Base-by-base conservation (phyloP, 2,113 vertebrate genomes). In the Vimba vimba region DNA sequence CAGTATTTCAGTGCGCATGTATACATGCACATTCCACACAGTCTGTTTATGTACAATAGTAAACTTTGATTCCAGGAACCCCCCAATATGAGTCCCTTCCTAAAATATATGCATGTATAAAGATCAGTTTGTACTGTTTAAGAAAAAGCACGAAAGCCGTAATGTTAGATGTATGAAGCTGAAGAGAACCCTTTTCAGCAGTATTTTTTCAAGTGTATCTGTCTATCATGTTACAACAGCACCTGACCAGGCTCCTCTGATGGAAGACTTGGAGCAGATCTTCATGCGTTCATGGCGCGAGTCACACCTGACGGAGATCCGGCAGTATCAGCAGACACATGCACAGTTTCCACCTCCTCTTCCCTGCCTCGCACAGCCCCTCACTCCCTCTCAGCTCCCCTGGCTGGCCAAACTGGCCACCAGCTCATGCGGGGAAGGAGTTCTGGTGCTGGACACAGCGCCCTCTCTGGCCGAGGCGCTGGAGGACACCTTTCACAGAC, bases 241-340 rank as follows among this genome's bases (percentile, higher is more conserved):
- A 12, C 94, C 97, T 0, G 97, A 99, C 91, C 97, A 99, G 92
- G 96, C 97, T 25, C 98, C 98, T 7, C 91, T 98, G 88, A 97
- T 99, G 88, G 97, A 99, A 87, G 98, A 99, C 89, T 91, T 99
- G 93, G 98, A 99, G 90, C 98, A 98, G 90, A 98, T 99, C 89
- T 97, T 99, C 91, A 97, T 97, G 96, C 96, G 97, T 77, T 99
- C 97, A 0, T 99, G 98, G 98, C 94, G 97, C 0, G 97, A 99
- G 74, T 97, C 97, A 0, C 97, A 99, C 90, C 95, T 98, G 59
- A 96, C 95, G 0, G 97, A 99, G 91, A 96, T 97, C 87, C 95
- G 97, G 8, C 98, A 98, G 91, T 97, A 96, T 93, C 98, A 97
- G 87, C 97, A 97, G 89, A 94, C 91, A 21, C 59, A 89, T 12